Conservation (phyloP, 2,888 invertebrate genomes). For the Geotrupes spiniger region DNA sequence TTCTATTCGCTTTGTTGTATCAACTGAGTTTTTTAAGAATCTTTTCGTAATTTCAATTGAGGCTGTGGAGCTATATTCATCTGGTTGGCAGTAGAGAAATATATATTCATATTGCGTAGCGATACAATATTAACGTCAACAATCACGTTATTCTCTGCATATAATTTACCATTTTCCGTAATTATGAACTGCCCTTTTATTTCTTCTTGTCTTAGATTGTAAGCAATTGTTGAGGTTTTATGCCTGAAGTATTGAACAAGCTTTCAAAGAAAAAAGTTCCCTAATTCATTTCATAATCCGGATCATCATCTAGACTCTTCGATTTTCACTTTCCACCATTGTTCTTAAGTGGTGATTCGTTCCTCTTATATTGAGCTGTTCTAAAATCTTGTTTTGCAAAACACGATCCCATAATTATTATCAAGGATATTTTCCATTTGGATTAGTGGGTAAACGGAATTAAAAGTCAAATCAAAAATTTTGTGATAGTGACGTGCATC, state of each 20-base stretch:
- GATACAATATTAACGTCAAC: constrained; percentile 38
- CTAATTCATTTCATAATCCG: constrained; percentile 37
- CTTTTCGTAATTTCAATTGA: constrained; percentile 30
- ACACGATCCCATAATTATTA: constrained; percentile 40
- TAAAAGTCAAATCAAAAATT: constrained; percentile 37
- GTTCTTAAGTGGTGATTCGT: constrained; percentile 38
- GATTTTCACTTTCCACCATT: constrained; percentile 32
- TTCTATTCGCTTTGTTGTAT: not conserved
- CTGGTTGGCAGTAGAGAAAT: constrained; percentile 33
- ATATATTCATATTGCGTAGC: constrained; percentile 36
- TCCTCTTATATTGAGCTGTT: constrained; percentile 43
- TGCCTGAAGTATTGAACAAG: constrained; percentile 42
- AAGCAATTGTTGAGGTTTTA: constrained; percentile 38
- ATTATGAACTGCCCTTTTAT: constrained; percentile 45
- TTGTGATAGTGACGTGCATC: constrained; percentile 25
- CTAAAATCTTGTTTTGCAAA: constrained; percentile 48
- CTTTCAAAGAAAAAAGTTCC: constrained; percentile 41
- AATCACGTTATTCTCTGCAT: constrained; percentile 38
- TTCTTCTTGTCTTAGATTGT: constrained; percentile 33
- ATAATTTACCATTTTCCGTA: constrained; percentile 43
- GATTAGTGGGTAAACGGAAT: constrained; percentile 42
- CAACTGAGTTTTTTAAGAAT: no score
- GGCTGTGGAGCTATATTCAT: constrained; percentile 37
- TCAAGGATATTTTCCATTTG: constrained; percentile 46
- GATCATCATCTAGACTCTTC: constrained; percentile 36